A percentile compares a stretch with the other conserved stretches of the same genome.
Evolutionary conservation across 2,888 invertebrate species (phyloP).

Genomic region (Dryococelus australis): DNA sequence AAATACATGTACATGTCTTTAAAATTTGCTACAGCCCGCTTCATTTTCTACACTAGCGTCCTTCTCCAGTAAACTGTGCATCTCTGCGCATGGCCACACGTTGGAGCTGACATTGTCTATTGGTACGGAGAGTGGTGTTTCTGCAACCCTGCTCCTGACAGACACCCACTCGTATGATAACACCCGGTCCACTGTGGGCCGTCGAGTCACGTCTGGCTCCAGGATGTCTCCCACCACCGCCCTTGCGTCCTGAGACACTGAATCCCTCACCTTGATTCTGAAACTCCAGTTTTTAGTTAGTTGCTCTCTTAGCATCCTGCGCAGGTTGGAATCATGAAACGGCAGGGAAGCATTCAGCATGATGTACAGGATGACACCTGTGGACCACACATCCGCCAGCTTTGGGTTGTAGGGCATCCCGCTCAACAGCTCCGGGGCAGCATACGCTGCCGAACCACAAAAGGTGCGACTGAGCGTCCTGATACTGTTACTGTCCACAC

Average conservation of each 20-base stretch:
- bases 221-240: too few species aligned
- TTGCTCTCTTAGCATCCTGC: constrained; percentile 84
- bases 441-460: constrained; percentile 97
- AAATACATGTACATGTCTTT: too few species aligned
- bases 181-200: too few species aligned
- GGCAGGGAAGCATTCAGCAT: constrained; percentile 94
- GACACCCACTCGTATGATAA: too few species aligned
- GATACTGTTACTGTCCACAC: constrained; percentile 74
- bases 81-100: neutral
- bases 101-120: neutral
- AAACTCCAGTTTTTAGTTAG: constrained; percentile 82
- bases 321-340: constrained; percentile 80
- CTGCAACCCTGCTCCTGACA: too few species aligned
- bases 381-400: constrained; percentile 91
- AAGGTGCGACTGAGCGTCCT: constrained; percentile 87
- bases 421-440: constrained; percentile 95
- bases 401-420: constrained; percentile 91
- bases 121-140: neutral
- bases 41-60: too few species aligned
- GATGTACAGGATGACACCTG: constrained; percentile 90
- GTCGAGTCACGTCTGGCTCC: too few species aligned
- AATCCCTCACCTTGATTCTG: constrained; percentile 73
- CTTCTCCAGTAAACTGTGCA: neutral
- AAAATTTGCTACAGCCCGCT: too few species aligned
- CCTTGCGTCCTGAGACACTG: constrained; percentile 73